phyloP scores from a whole-genome alignment of 2,113 vertebrate species.

The Brachirus orientalis region DNA sequence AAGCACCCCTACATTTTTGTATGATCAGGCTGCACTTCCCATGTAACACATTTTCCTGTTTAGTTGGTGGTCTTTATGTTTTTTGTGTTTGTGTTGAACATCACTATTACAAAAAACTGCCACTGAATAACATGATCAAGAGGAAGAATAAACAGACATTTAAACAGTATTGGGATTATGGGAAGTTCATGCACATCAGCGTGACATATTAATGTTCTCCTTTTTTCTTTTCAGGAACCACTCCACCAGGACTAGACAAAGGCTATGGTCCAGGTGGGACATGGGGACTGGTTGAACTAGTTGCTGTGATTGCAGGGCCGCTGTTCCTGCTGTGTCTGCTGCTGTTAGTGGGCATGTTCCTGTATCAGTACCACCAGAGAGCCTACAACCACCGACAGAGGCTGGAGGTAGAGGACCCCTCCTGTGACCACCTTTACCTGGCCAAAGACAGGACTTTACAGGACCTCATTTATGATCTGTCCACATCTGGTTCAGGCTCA shows the following conservation, averaged over 20 bases:
- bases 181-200: not conserved
- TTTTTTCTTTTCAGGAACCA: conserved; percentile 43
- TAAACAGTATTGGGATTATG: not conserved
- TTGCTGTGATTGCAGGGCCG: conserved; percentile 89
- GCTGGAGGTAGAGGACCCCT: conserved; percentile 93
- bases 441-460: conserved; percentile 95
- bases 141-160: not conserved
- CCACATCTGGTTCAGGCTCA: conserved; percentile 96
- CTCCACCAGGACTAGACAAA: conserved; percentile 35
- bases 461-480: conserved; percentile 95
- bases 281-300: conserved; percentile 93
- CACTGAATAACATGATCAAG: not conserved
- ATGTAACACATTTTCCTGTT: no score
- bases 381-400: conserved; percentile 92
- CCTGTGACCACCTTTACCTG: conserved; percentile 92
- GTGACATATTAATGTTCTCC: not conserved
- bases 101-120: not conserved
- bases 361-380: conserved; percentile 92
- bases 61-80: not conserved
- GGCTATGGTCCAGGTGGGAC: conserved; percentile 66
- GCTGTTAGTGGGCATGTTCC: conserved; percentile 86
- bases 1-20: no score
- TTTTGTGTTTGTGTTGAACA: not conserved
- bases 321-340: conserved; percentile 91
- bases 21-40: no score